Evolutionary conservation across 53 echinoderm and acorn worm species (phyloP), one percentile per base, ranked within the genome.

Genomic region (Holothuria leucospilota): DNA sequence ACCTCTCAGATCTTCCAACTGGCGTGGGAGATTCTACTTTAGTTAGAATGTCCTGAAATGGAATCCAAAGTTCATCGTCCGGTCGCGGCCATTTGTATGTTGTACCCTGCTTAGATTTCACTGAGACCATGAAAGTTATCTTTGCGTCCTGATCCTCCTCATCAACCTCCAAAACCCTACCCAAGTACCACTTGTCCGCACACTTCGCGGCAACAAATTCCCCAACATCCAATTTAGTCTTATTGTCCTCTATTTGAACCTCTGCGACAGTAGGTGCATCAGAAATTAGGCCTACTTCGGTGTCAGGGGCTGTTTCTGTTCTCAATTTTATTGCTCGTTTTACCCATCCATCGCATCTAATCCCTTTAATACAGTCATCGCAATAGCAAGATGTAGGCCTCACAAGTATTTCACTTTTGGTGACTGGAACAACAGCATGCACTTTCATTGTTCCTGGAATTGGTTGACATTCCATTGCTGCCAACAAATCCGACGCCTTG

Each of bases 111-210:
- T 87, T 87, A 61, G 87, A 73, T 38, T 69, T 73, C 56, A 88
- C 69, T 26, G 66, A 60, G 59, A 66, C 68, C 82, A 88, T 88
- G 82, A 88, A 87, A 66, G 88, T 87, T 40, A 87, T 87, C 80
- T 87, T 87, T 68, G 88, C 77, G 68, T 87, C 81, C 10, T 46
- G 81, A 87, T 87, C 88, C 38, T 87, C 88, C 52, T 68, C 52
- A 87, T 80, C 63, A 26, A 52, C 81, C 56, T 69, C 82, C 82
- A 82, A 88, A 27, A 81, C 77, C 72, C 72, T 81, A 25, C 82
- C 88, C 78, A 34, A 82, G 42, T 88, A 77, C 75, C 74, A 75
- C 29, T n/a, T 41, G 60, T 51, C 78, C 52, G 78, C 40, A 25
- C 78, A 63, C 73, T 62, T 34, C 0, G 88, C 82, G 28, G 88